Evolutionary conservation across 2,113 vertebrate species (phyloP), one percentile per base, ranked within the genome.

Genomic region (Mellivora capensis): DNA sequence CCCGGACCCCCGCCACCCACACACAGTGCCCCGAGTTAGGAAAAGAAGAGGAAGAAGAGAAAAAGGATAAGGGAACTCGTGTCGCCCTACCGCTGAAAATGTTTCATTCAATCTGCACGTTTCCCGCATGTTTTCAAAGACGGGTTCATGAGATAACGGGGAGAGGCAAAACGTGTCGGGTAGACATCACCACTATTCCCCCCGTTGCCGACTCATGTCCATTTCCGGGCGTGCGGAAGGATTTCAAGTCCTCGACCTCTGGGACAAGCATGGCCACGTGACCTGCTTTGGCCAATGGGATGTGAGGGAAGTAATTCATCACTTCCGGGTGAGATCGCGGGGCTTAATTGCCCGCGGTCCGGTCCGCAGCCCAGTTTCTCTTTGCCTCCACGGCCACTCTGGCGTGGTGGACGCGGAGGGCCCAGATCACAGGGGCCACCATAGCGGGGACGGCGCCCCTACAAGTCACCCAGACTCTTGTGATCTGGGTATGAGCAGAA

Each of bases 331-430:
- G 90, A 18, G 8, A 27, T 31, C 27, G 14, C 3, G 0, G 11
- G 17, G 29, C 54, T 37, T 5, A 57, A 20, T 64, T 34, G 34
- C 71, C 5, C 6, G 29, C 0, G 2, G 3, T 47, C 1, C 5
- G 2, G 4, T 42, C 29, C 2, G 20, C 29, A 7, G 27, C 25
- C 17, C 1, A 0, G 5, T 9, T 7, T 52, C 10, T 23, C 11
- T 31, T 2, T 4, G 37, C 15, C 25, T 69, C 14, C 4, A 29
- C 29, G 4, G 27, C 25, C 18, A 2, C 0, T 2, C 31, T 11
- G 0, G 3, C 0, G 0, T 17, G 27, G 21, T 1, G 34, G 29
- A 4, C 7, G 1, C 11, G 3, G 39, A 74, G n/a, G 61, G 15
- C 6, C 67, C 20, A 0, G 42, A 13, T 2, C 5, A 0, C 15